These are phyloP conservation scores for Oreochromis mossambicus DNA, from an alignment of 2,797 vertebrate genomes.

Conservation along the genomic window DNA sequence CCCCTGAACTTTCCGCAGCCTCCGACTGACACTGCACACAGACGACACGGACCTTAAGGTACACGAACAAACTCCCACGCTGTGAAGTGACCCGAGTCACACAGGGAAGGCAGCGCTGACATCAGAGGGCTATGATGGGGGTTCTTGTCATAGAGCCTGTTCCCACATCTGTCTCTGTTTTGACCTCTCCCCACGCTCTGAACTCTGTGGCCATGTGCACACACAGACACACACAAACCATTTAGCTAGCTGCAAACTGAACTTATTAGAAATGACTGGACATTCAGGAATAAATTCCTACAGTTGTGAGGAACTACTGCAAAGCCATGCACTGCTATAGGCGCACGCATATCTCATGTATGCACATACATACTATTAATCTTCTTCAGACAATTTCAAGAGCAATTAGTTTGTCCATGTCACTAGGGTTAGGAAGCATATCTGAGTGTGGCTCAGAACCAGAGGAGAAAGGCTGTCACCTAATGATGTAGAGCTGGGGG, in stretches of 20 bases:
- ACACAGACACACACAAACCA: background rate
- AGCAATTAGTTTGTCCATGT: conserved; percentile 66
- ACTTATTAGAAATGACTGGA: conserved; percentile 34
- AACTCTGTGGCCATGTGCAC: conserved; percentile 24
- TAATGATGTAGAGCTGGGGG: conserved; percentile 59
- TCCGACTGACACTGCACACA: conserved; percentile 23
- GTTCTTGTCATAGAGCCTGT: conserved; percentile 41
- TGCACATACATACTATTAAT: background rate
- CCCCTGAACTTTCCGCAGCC: background rate
- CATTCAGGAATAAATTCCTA: conserved; percentile 9
- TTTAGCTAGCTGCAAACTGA: conserved; percentile 3
- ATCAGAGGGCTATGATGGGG: conserved; percentile 38
- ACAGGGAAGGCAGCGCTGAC: conserved; percentile 12
- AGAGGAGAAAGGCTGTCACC: conserved; percentile 22
- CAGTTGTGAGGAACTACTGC: background rate
- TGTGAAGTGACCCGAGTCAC: conserved; percentile 49
- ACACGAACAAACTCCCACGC: conserved; percentile 19
- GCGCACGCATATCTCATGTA: background rate
- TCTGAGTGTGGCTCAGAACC: conserved; percentile 2
- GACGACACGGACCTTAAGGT: conserved; percentile 1
- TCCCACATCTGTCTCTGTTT: conserved; percentile 56
- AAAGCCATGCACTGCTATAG: background rate
- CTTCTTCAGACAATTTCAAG: conserved; percentile 53
- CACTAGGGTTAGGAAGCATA: conserved; percentile 37
- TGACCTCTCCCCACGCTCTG: conserved; percentile 47